Conservation (phyloP, 2,113 vertebrate genomes). For the Lycaon pictus region DNA sequence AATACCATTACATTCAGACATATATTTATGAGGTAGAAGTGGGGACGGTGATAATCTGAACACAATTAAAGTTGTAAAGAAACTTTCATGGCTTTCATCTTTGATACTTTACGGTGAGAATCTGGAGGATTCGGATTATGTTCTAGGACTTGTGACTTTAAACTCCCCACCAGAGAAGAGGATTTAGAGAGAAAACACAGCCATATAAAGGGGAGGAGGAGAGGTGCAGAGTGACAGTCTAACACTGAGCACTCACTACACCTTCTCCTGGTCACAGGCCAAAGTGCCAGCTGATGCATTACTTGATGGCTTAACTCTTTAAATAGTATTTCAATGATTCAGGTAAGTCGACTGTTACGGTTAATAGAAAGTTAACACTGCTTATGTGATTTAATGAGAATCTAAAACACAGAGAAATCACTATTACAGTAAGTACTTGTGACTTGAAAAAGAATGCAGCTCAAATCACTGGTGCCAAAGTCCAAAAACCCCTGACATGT, state of each 20-base stretch:
- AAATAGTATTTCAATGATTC: not conserved
- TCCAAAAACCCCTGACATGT: not conserved
- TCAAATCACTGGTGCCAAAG: not conserved
- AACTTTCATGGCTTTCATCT: not conserved
- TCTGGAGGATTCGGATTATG: not conserved
- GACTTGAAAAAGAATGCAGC: not conserved
- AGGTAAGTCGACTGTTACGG: not conserved
- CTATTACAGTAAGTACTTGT: not conserved
- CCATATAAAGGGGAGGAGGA: not conserved
- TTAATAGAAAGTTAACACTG: not conserved
- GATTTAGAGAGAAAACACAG: not conserved
- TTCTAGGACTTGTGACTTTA: not conserved
- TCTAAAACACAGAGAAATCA: not conserved
- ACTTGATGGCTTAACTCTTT: not conserved
- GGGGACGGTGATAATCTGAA: not conserved
- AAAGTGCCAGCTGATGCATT: too few relatives aligned
- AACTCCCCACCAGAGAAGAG: not conserved
- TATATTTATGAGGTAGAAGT: not conserved
- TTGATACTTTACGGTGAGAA: not conserved
- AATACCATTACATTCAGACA: not conserved
- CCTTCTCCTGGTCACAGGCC: not conserved
- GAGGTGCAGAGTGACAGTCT: not conserved
- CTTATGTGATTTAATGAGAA: not conserved
- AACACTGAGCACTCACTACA: rapidly evolving
- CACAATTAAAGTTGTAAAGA: not conserved